Evolutionary conservation across 2,888 invertebrate species (phyloP), one percentile per base, ranked within the genome.

Genomic region (Metacarcinus magister): DNA sequence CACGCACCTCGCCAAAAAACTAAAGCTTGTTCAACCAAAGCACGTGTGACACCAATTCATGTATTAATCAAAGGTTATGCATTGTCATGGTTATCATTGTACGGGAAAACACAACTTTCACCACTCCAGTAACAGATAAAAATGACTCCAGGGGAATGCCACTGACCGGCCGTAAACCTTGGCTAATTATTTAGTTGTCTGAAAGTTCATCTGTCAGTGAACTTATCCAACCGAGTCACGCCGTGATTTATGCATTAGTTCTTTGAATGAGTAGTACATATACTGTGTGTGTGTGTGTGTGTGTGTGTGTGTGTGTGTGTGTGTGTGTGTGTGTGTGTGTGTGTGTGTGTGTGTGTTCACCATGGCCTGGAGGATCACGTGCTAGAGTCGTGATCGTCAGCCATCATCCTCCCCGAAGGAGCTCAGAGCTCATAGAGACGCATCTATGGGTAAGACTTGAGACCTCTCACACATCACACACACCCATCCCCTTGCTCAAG

Each of bases 161-260:
- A n/a, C 23, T 75, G 19, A 75, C 7, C 28, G 75, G 28, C n/a
- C 28, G n/a, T 75, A n/a, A 75, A n/a, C 7, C 8, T 23, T 75
- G 75, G 28, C 28, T 2, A 75, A 75, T 75, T 75, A 75, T 75
- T 75, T 75, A 75, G 3, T 8, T n/a, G 75, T n/a, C 28, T 16
- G 75, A 92, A 44, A 92, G 46, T 44, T 28, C 43, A 48, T 92
- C 44, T 44, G 44, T 92, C n/a, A 92, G 91, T 91, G 44, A 46
- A n/a, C 43, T 46, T 43, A 91, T 44, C 43, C 23, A 91, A 8
- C 2, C 13, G 46, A 91, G 0, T 43, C 44, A 44, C 16, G 44
- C n/a, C n/a, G 43, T n/a, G 13, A 46, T 19, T 46, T 43, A 46
- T 43, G 23, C 43, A 91, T 28, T 91, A 19, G 91, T 10, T 16